These are phyloP conservation scores for Nudaria mundana DNA, from an alignment of 2,888 invertebrate genomes.

Conservation along the genomic window DNA sequence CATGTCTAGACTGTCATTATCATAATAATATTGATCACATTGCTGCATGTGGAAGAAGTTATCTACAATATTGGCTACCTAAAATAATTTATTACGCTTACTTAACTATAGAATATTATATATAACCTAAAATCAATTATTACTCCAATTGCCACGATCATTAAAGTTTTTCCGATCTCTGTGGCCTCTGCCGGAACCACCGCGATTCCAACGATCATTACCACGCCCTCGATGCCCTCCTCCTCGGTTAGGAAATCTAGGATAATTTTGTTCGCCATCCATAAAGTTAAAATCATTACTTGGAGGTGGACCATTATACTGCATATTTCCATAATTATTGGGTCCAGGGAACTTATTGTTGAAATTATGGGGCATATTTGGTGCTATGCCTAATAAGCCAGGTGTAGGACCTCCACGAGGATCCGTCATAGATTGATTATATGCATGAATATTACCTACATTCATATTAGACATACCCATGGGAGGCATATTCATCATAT, in stretches of 20 bases:
- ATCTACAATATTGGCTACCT: slow-evolving; percentile 31
- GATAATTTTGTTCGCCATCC: slow-evolving; percentile 68
- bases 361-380: slow-evolving; percentile 76
- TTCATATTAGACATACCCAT: slow-evolving; percentile 72
- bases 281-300: slow-evolving; percentile 69
- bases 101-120: slow-evolving; percentile 24
- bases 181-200: slow-evolving; percentile 69
- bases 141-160: slow-evolving; percentile 77
- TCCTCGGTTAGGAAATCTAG: slow-evolving; percentile 67
- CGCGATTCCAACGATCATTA: slow-evolving; percentile 72
- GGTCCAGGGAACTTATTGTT: slow-evolving; percentile 64
- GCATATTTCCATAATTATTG: slow-evolving; percentile 69
- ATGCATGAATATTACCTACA: slow-evolving; percentile 64
- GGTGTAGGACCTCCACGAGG: slow-evolving; percentile 75
- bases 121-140: slow-evolving; percentile 72
- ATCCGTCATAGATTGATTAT: slow-evolving; percentile 68
- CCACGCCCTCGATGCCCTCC: slow-evolving; percentile 70
- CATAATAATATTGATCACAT: slow-evolving; percentile 72
- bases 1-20: slow-evolving; percentile 52
- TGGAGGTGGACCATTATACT: slow-evolving; percentile 64
- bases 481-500: slow-evolving; percentile 65
- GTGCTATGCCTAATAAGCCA: slow-evolving; percentile 81
- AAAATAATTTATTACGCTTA: slow-evolving; percentile 48
- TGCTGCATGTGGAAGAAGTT: slow-evolving; percentile 61
- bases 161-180: slow-evolving; percentile 73